Conservation (phyloP, 2,797 vertebrate species). For the Aselliscus stoliczkanus region DNA sequence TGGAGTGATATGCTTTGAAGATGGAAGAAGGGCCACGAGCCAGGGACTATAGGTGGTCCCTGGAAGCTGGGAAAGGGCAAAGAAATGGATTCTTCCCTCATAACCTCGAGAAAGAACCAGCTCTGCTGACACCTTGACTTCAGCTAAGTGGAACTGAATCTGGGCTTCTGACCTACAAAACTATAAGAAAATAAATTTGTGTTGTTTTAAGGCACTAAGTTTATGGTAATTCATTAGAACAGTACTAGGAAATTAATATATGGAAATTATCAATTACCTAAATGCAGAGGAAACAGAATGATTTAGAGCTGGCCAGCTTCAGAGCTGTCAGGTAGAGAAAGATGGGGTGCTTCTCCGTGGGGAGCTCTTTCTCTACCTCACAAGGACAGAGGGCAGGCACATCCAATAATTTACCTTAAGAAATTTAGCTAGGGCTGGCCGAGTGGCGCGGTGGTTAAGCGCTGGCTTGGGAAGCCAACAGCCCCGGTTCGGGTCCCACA, state of each 20-base stretch:
- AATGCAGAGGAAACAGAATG: not conserved
- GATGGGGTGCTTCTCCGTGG: not conserved
- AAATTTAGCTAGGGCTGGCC: not conserved
- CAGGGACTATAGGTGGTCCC: not conserved
- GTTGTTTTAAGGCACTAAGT: not conserved
- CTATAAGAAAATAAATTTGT: not conserved
- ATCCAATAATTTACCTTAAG: not conserved
- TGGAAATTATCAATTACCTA: not conserved
- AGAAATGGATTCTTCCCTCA: not conserved
- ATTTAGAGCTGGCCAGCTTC: not conserved
- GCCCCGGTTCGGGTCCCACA: too few relatives aligned
- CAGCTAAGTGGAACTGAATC: not conserved
- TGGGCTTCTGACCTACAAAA: not conserved
- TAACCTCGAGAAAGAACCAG: not conserved
- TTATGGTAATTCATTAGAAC: not conserved
- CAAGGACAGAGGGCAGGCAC: not conserved
- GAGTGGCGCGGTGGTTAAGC: too few relatives aligned
- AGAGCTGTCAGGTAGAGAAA: not conserved
- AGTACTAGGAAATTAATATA: not conserved
- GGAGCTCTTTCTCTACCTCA: not conserved
- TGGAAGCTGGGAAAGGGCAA: not conserved
- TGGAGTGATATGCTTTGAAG: not conserved
- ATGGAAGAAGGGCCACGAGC: not conserved
- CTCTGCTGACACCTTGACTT: not conserved
- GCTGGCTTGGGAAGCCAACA: too few relatives aligned